Conservation (phyloP, 35 echinoderm and acorn worm genomes). For the Patiria miniata region DNA sequence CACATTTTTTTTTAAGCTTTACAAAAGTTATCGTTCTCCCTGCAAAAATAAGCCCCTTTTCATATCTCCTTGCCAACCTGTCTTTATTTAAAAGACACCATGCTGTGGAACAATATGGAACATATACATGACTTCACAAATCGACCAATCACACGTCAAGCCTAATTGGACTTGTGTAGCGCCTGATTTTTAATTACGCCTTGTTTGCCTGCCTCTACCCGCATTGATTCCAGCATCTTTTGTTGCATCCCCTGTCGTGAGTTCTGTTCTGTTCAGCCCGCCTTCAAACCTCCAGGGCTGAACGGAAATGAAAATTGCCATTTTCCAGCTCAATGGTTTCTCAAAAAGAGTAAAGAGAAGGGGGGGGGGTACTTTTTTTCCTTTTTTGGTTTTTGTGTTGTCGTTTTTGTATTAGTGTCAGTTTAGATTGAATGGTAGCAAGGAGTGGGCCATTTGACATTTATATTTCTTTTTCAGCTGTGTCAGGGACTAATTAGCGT, state of each 20-base stretch:
- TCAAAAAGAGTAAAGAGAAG: background rate
- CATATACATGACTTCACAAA: too few relatives aligned
- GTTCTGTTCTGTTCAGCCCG: background rate
- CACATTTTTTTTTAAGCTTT: too few relatives aligned
- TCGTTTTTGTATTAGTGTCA: background rate
- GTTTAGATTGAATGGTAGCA: background rate
- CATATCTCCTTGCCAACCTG: too few relatives aligned
- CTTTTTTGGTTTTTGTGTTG: background rate
- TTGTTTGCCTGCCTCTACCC: background rate
- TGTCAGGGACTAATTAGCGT: background rate
- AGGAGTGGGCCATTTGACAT: slow-evolving; percentile 1
- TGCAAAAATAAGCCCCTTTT: too few relatives aligned
- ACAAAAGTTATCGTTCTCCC: too few relatives aligned
- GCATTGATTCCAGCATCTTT: background rate
- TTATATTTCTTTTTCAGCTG: background rate
- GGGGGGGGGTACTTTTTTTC: background rate
- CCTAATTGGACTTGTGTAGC: too few relatives aligned
- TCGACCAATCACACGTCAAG: too few relatives aligned
- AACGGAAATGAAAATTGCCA: slow-evolving; percentile 18
- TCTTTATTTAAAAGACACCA: too few relatives aligned
- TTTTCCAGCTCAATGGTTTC: slow-evolving; percentile 15
- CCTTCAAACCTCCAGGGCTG: background rate
- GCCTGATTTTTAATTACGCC: background rate
- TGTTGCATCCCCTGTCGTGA: too few relatives aligned
- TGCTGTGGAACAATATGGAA: too few relatives aligned